Percentiles rank a stretch among this genome's conserved stretches.
Evolutionary conservation across 1,140 invertebrate genomes (phyloP).

Genomic region (silkworm (Bombyx mori)): ASM3026992v2 NC_085119.1:8061501-8062000

Average conservation of each 20-base stretch:
- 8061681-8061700: slow-evolving; percentile 66
- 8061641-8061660: slow-evolving; percentile 58
- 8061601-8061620: slow-evolving; percentile 34
- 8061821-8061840: slow-evolving; percentile 6
- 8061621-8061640: slow-evolving; percentile 65
- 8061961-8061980: background rate
- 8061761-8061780: slow-evolving; percentile 17
- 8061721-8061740: slow-evolving; percentile 54
- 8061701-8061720: slow-evolving; percentile 53
- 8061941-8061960: too few relatives aligned
- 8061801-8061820: slow-evolving; percentile 3
- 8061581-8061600: slow-evolving; percentile 19
- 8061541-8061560: too few relatives aligned
- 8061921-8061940: too few relatives aligned
- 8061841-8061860: background rate
- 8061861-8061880: too few relatives aligned
- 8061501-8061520: too few relatives aligned
- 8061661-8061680: slow-evolving; percentile 65
- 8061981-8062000: too few relatives aligned
- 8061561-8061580: slow-evolving; percentile 4
- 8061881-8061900: too few relatives aligned
- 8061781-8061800: slow-evolving; percentile 13
- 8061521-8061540: too few relatives aligned
- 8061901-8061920: too few relatives aligned
- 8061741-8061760: slow-evolving; percentile 13